Evolutionary conservation across 2,797 vertebrate species (phyloP), one percentile per base, ranked within the genome.

Genomic region (Enteromius treurensis): DNA sequence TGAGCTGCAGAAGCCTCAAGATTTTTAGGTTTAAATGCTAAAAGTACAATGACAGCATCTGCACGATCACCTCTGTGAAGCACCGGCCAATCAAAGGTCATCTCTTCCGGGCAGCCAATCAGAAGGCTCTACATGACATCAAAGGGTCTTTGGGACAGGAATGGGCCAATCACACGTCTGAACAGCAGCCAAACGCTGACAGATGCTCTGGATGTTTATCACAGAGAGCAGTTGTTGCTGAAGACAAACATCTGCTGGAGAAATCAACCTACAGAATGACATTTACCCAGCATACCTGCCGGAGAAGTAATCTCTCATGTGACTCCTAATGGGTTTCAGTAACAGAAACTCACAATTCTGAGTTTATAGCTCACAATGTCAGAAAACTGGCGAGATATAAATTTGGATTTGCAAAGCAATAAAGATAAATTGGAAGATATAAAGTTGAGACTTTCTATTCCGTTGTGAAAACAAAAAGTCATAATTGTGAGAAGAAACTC

Each of bases 91-190:
- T 67, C 64, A 79, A 68, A 80, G 65, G 47, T 69, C 34, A 69
- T 80, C 67, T 58, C 34, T 58, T 21, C 23, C 10, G 14, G 3
- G 19, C 23, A 23, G 53, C 79, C 37, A 71, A 47, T 80, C 79
- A 71, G 51, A 71, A 45, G 4, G 37, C 37, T 60, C 51, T 29
- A 34, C 42, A 58, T 10, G 21, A 70, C 67, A 70, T 70, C 67
- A 80, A 58, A 80, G 78, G 3, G 32, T 67, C 62, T 37, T 14
- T 37, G 77, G 47, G 37, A 40, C 34, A 10, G 13, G 65, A 55
- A 7, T 26, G 32, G 49, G n/a, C 64, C 77, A 79, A 68, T 79
- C 77, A 9, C 9, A 45, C 34, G 34, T 80, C 65, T 80, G 78
- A 70, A 55, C 34, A 42, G 9, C 10, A 32, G 78, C 78, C 78